Base-by-base conservation (phyloP, 2,113 vertebrate genomes). In the Brachypodius melanocephalos region DNA sequence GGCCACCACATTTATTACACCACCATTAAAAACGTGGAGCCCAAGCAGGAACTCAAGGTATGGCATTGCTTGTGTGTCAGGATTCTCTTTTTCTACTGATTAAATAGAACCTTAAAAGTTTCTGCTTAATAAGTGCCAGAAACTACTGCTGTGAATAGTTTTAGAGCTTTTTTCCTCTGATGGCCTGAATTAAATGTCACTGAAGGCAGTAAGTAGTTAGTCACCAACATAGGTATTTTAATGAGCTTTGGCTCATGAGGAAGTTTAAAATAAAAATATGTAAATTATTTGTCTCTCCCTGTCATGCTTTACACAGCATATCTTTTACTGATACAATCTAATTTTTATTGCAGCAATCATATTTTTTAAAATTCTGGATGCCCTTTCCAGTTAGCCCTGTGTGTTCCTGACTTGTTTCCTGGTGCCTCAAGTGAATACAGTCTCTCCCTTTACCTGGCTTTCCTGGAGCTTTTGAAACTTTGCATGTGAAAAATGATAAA, bases 41-140 rank as follows among this genome's bases (percentile, higher is more conserved):
- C 99, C 87, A 99, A 99, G 95, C 99, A 99, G 92, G 99, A 99
- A 40, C 99, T 99, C 40, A 99, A 99, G 99, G 99, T 99, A 97
- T 31, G 62, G 42, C 40, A 9, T 67, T 55, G 38, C 55, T 65
- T 2, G 0, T 69, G 21, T 55, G 67, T 42, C 3, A 10, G 28
- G 55, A 29, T 54, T 85, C 4, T 2, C 17, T 49, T 79, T 73
- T 68, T 49, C n/a, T 74, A 0, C 29, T 58, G 52, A 8, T 40
- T n/a, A 61, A 84, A 49, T 55, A 2, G 4, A 46, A 14, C 9
- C 20, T 32, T 43, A 29, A 32, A 58, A 75, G 17, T 21, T 69
- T 31, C 34, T 86, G 10, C 32, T 9, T 46, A 32, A 1, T 29
- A 67, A 36, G 40, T 58, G 38, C 48, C 48, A 62, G 43, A 54